Percentiles rank a stretch among this genome's conserved stretches.
Conservation (phyloP, 2,797 vertebrate genomes). For the Novumbra hubbsi region DNA sequence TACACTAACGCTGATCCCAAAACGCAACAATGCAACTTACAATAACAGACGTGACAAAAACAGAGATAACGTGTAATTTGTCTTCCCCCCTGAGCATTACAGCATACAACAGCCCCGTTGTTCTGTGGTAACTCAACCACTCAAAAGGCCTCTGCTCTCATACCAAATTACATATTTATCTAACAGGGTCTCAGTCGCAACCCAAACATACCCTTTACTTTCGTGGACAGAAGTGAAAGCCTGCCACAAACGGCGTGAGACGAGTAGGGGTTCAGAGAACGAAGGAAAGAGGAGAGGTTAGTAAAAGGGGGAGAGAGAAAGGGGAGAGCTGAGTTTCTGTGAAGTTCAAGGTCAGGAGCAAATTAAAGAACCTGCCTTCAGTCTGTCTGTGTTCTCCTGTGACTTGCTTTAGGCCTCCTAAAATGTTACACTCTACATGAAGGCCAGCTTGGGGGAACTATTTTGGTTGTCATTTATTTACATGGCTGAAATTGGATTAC, state of each 20-base stretch:
- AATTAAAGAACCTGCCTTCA: neutral
- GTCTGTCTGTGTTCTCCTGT: neutral
- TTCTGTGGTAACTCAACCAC: neutral
- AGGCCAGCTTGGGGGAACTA: neutral
- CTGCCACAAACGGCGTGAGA: slow-evolving; percentile 21
- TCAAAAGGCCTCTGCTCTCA: neutral
- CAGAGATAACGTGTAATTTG: too few species aligned
- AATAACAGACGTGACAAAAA: too few species aligned
- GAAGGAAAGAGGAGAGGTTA: neutral
- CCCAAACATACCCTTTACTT: neutral
- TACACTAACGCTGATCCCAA: neutral
- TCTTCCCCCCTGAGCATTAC: neutral
- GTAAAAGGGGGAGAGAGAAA: slow-evolving; percentile 7
- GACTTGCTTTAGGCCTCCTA: neutral
- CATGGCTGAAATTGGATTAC: neutral
- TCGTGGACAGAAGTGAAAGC: neutral
- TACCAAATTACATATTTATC: neutral
- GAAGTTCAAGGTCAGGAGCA: neutral
- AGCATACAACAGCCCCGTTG: neutral
- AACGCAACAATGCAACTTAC: too few species aligned
- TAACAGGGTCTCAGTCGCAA: neutral
- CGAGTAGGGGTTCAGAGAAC: slow-evolving; percentile 7
- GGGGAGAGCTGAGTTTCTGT: neutral
- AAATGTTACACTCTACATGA: neutral
- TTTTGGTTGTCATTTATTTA: neutral